Evolutionary conservation across 1,140 invertebrate genomes (phyloP), one percentile per base, ranked within the genome.

Genomic region (Apocrypta bakeri): DNA sequence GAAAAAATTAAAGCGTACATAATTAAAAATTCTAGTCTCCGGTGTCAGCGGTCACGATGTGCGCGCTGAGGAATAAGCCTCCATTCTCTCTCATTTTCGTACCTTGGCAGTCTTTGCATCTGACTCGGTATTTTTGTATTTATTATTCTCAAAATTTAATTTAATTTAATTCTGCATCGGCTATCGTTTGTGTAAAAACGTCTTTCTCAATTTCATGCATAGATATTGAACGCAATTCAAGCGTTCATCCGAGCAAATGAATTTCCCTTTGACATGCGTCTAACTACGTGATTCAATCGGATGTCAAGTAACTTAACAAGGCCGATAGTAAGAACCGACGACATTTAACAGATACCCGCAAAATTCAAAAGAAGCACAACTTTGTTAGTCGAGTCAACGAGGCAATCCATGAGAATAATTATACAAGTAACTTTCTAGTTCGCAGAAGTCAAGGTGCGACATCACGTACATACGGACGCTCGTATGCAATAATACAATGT

Each of bases 401-500:
- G 85, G 85, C n/a, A 79, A 21, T 56, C 21, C 12, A 56, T 56
- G 48, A 21, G 48, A 56, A 56, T 56, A 37, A 37, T 37, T 37
- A 37, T 1, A 69, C 25, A 31, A 33, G 29, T 21, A 21, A 66
- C 21, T 12, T n/a, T n/a, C 24, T 66, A 66, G n/a, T 8, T 25
- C 83, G 84, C 83, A 83, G 40, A 12, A 82, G 80, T 61, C 85
- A 86, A 85, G 8, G n/a, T 64, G 63, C 37, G 40, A 37, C n/a
- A 9, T 37, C 9, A 37, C 33, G 9, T 9, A 9, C 3, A 37
- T 72, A 69, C 83, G 84, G 29, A 81, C 42, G 80, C 74, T 74
- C 83, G 83, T 81, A 83, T 82, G 85, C 42, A 82, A 79, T 83
- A 81, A 79, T 78, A 83, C 83, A 85, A 80, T 85, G 29, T 84